Evolutionary conservation across 2,888 invertebrate species (phyloP), one percentile per base, ranked within the genome.

Genomic region (Acanthosepion pharaonis): DNA sequence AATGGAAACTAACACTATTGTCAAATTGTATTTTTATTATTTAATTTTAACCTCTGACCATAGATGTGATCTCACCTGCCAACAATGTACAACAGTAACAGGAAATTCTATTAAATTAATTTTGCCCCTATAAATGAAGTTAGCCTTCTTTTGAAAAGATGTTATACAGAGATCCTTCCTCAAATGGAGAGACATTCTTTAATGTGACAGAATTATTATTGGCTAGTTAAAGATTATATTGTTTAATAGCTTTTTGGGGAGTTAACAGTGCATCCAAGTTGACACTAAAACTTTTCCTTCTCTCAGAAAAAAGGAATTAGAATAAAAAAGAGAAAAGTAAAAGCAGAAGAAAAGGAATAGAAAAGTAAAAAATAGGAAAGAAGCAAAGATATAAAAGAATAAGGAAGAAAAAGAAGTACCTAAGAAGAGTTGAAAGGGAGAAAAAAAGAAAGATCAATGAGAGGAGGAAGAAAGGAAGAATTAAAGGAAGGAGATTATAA

Each of bases 171-270:
- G 78, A 78, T 78, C 78, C 78, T 4, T 78, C n/a, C 78, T 33
- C n/a, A 78, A 78, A 78, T 78, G n/a, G 78, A 78, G 15, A 15
- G 78, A 33, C 78, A 78, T 78, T 78, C 78, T 78, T 78, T 78
- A 15, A 78, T 78, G 78, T 78, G 78, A 78, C 78, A 78, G 78
- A 78, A 78, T 78, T 78, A 33, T 78, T 78, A 78, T 78, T 78
- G 78, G 78, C 15, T 33, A 15, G 1, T 78, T 15, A 33, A 78
- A 78, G 78, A 11, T n/a, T 78, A n/a, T 11, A 78, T 78, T 78
- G 78, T 78, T 78, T 78, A 78, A 78, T 78, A n/a, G 78, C n/a
- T n/a, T 5, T 78, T n/a, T 11, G 33, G n/a, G 15, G 78, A 78
- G n/a, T 78, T 23, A 78, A 78, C n/a, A 33, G 78, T 33, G 11